Base-by-base conservation (phyloP, 2,113 vertebrate species). In the Tenebrosternarchus preto region DNA sequence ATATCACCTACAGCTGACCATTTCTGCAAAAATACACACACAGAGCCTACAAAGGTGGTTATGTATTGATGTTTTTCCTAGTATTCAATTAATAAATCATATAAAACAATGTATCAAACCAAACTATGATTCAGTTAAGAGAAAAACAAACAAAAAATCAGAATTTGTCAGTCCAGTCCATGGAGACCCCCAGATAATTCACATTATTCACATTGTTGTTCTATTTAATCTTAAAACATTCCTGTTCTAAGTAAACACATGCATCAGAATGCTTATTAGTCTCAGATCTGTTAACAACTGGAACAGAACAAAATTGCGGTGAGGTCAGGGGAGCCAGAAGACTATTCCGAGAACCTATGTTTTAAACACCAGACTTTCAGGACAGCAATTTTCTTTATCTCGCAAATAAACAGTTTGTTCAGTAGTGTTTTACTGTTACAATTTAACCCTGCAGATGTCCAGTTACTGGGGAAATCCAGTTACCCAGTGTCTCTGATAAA, bases 391-490 rank as follows among this genome's bases (percentile, higher is more conserved):
- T 20, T 33, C 63, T 1, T 33, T 33, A 3, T 31, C 17, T 15
- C 4, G 9, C 2, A 16, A 29, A 19, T 17, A 19, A 66, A 16
- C 61, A 27, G 27, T 5, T n/a, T 33, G 50, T 56, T 67, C 46
- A 55, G 22, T 25, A 12, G 29, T 68, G 64, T 4, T 15, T 66
- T n/a, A 56, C 12, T 39, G 4, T 69, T 22, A 57, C 19, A 29
- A 72, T 31, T 79, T 15, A 71, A 53, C 25, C 39, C 25, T 27
- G 22, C 27, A 27, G 20, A 12, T 7, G 39, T 53, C 69, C 57
- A 72, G 60, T n/a, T 72, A 8, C 43, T 43, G n/a, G 2, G 43
- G 15, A 66, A 76, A 66, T 76, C 61, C 53, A 64, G 60, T 74
- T 19, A 53, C 17, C 53, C 22, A 20, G 9, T 79, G 39, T 77